Base-by-base conservation (phyloP, 2,797 vertebrate genomes). In the Tinamus major region DNA sequence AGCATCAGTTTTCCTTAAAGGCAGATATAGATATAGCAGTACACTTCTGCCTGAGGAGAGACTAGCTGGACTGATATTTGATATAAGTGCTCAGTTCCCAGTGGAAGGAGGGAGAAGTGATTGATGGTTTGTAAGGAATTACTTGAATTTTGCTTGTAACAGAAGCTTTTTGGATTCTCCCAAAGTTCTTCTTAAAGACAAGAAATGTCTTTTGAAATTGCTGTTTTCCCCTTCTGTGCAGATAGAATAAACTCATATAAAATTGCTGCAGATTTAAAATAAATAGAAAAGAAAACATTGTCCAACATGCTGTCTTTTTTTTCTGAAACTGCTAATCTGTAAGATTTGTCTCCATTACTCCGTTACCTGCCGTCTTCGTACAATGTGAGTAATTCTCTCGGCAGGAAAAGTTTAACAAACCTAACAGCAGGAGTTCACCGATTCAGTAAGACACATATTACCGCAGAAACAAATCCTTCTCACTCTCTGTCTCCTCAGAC, bases 41-140 rank as follows among this genome's bases (percentile, higher is more conserved):
- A 85, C 79, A 70, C 76, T 91, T 79, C 87, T 94, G 85, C 80
- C 85, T 18, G 48, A 95, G 76, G 69, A 96, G 88, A 90, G 65
- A 58, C 79, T 80, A 69, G 77, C 82, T 85, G 74, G 56, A 49
- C 79, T 96, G 95, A 93, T 94, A 96, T 76, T 93, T 80, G 95
- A 96, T 96, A 96, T 92, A 92, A 89, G 77, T 0, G 2, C 83
- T 96, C 37, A 9, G 85, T 85, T 95, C 93, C 93, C 91, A 92
- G 84, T 80, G 94, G 85, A 90, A 94, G 89, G 89, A 96, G 93
- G 65, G 84, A 93, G 61, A 76, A 46, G 70, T 97, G 94, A 95
- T 95, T 95, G 91, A 94, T 93, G 53, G 69, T 91, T 89, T 24
- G 15, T 53, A 72, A 83, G 86, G 75, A 62, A 33, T 58, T 55